These are phyloP conservation scores for Leptopilina drosophilae DNA, from an alignment of 2,888 invertebrate genomes.

Conservation along the genomic window DNA sequence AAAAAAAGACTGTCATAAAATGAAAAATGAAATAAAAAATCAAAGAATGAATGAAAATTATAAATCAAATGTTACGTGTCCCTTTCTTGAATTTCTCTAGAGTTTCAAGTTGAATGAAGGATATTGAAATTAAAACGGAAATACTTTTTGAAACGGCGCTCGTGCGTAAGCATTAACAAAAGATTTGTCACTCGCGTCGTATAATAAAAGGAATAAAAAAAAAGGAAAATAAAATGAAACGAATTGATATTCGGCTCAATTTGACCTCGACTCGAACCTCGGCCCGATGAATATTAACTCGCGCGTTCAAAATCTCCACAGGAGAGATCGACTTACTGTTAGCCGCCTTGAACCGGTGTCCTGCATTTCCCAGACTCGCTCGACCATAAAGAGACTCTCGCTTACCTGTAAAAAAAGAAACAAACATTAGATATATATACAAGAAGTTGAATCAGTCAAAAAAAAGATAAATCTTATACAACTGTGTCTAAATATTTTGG, in stretches of 20 bases:
- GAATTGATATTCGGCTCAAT: conserved; percentile 1
- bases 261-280: conserved; percentile 41
- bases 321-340: conserved; percentile 54
- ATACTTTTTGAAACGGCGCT: neutral
- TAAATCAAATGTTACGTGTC: no score
- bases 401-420: conserved; percentile 69
- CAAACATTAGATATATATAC: conserved; percentile 56
- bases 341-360: conserved; percentile 51
- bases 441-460: conserved; percentile 51
- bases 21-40: conserved; percentile 22
- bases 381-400: conserved; percentile 54
- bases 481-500: conserved; percentile 67
- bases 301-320: conserved; percentile 52
- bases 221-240: neutral
- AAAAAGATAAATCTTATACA: conserved; percentile 53
- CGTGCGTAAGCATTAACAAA: conserved; percentile 24
- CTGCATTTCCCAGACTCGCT: conserved; percentile 45
- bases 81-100: neutral
- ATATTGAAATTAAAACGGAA: no score
- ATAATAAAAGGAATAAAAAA: no score
- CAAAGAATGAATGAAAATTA: conserved; percentile 17
- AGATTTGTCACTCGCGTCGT: conserved; percentile 35
- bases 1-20: neutral
- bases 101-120: neutral
- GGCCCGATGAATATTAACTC: conserved; percentile 39